Conservation (phyloP, 2,113 vertebrate genomes). For the Boleophthalmus pectinirostris region DNA sequence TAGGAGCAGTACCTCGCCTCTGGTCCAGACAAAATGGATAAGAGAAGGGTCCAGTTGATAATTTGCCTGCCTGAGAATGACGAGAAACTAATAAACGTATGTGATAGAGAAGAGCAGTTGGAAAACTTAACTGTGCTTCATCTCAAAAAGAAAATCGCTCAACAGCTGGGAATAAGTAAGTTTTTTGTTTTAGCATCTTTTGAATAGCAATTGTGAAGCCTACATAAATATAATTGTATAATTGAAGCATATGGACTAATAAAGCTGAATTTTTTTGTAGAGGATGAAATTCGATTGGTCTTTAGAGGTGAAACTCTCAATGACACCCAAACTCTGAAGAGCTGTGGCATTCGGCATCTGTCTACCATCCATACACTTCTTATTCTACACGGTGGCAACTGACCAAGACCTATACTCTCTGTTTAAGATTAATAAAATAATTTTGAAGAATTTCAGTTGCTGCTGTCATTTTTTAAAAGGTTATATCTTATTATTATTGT, state of each 20-base stretch:
- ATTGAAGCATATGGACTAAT: background rate
- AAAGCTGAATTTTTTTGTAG: background rate
- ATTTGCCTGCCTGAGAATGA: background rate
- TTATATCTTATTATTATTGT: background rate
- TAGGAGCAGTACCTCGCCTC: background rate
- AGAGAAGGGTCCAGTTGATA: background rate
- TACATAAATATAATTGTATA: too few species aligned
- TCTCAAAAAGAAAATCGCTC: background rate
- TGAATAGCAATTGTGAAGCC: background rate
- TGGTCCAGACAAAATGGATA: background rate
- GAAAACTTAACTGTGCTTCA: background rate
- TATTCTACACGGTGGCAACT: background rate
- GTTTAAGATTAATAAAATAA: background rate
- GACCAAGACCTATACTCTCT: background rate
- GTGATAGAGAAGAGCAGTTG: slow-evolving; percentile 19
- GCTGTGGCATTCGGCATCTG: background rate
- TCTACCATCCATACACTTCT: slow-evolving; percentile 13
- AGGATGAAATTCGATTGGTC: background rate
- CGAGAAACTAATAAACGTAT: slow-evolving; percentile 7
- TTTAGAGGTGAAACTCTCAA: background rate
- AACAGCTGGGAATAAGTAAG: background rate
- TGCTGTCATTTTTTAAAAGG: background rate
- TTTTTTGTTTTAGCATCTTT: background rate
- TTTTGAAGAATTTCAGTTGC: background rate
- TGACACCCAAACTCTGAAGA: background rate